phyloP scores from a whole-genome alignment of 2,888 invertebrate species.

The Tenthredo notha region DNA sequence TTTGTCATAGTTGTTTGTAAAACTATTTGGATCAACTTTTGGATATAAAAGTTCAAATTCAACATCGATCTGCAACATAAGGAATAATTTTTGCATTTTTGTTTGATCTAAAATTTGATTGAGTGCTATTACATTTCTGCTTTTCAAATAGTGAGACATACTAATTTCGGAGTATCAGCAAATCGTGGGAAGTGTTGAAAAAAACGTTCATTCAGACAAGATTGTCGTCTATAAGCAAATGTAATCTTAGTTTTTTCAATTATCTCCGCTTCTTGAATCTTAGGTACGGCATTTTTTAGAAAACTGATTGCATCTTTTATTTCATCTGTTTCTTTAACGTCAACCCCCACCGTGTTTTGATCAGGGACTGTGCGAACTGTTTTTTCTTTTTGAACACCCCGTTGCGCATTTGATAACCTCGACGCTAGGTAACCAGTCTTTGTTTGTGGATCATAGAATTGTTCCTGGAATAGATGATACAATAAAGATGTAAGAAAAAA shows the following conservation, averaged over 20 bases:
- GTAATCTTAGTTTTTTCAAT: conserved; percentile 29
- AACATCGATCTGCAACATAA: conserved; percentile 48
- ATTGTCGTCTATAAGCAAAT: conserved; percentile 9
- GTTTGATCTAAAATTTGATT: not conserved
- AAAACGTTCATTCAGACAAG: not conserved
- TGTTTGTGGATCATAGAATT: conserved; percentile 18
- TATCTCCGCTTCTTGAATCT: conserved; percentile 1
- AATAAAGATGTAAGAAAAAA: not conserved
- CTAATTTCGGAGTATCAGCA: conserved; percentile 15
- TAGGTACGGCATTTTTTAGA: not conserved
- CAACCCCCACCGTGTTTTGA: not conserved
- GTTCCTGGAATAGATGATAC: conserved; percentile 1
- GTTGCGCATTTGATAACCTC: not conserved
- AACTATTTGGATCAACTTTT: conserved; percentile 15
- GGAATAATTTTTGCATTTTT: not conserved
- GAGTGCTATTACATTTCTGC: not conserved
- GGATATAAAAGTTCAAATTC: conserved; percentile 49
- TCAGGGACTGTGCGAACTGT: not conserved
- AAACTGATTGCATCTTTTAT: conserved; percentile 22
- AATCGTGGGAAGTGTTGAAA: conserved; percentile 5
- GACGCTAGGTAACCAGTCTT: conserved; percentile 7
- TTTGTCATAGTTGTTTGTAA: conserved; percentile 4
- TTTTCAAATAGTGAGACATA: not conserved
- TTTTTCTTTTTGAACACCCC: not conserved
- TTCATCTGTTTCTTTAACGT: conserved; percentile 1